These are phyloP conservation scores for Saccostrea cuccullata DNA, from an alignment of 1,140 invertebrate species.

Conservation along the genomic window DNA sequence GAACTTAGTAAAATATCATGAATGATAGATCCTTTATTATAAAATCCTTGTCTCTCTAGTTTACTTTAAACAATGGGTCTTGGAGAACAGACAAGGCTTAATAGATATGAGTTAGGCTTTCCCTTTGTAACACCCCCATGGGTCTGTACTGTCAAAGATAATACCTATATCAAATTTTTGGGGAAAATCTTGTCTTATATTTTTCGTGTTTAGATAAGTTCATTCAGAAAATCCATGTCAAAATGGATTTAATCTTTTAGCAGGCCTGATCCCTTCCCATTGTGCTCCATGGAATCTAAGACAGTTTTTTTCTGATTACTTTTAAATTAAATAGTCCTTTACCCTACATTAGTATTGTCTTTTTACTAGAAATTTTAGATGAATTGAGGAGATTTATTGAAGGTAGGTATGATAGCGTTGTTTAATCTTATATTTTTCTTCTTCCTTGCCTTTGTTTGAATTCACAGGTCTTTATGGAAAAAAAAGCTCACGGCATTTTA, in stretches of 20 bases:
- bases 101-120: neutral
- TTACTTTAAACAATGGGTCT: neutral
- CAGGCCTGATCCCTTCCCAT: neutral
- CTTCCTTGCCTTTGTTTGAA: neutral
- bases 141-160: neutral
- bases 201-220: neutral
- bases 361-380: neutral
- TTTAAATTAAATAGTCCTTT: neutral
- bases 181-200: conserved; percentile 24
- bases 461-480: conserved; percentile 10
- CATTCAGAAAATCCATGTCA: conserved; percentile 17
- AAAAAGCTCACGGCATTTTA: neutral
- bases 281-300: neutral
- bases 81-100: neutral
- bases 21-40: neutral
- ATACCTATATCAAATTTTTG: conserved; percentile 21
- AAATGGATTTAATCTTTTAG: conserved; percentile 12
- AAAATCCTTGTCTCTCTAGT: neutral
- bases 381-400: conserved; percentile 9
- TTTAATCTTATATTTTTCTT: conserved; percentile 24
- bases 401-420: neutral
- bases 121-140: neutral
- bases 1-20: neutral
- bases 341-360: conserved; percentile 14
- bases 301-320: neutral